Evolutionary conservation across 2,888 invertebrate species (phyloP).

Genomic region (Opisthograptis luteolata): DNA sequence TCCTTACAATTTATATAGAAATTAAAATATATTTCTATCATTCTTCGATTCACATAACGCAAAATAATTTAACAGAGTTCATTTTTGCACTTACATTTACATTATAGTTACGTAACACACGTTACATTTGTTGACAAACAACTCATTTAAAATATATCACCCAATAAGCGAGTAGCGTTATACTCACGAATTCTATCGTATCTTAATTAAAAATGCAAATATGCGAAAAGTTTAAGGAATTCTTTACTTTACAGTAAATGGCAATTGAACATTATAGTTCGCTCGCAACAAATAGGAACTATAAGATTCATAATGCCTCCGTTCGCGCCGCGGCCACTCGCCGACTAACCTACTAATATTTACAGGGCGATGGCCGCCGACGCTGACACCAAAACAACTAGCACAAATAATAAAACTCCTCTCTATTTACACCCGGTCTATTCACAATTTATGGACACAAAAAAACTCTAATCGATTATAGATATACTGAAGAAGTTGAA

Average conservation of each 20-base stretch:
- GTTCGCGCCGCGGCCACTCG: constrained; percentile 48
- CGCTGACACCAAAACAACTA: constrained; percentile 73
- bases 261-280: constrained; percentile 84
- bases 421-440: constrained; percentile 71
- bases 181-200: constrained; percentile 79
- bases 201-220: constrained; percentile 84
- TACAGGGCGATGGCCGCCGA: constrained; percentile 60
- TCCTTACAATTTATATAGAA: constrained; percentile 81
- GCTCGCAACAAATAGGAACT: constrained; percentile 84
- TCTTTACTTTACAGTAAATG: constrained; percentile 79
- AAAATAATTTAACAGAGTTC: constrained; percentile 85
- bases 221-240: constrained; percentile 83
- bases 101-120: constrained; percentile 79
- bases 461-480: constrained; percentile 69
- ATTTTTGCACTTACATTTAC: constrained; percentile 84
- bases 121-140: constrained; percentile 78
- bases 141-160: constrained; percentile 83
- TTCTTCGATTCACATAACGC: constrained; percentile 84
- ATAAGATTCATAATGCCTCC: constrained; percentile 83
- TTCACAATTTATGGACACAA: constrained; percentile 73
- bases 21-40: constrained; percentile 84
- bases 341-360: constrained; percentile 50
- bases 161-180: constrained; percentile 81
- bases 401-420: constrained; percentile 74
- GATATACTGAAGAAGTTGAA: constrained; percentile 63